These are phyloP conservation scores for Apamea anceps DNA, from an alignment of 2,888 invertebrate genomes.

Conservation along the genomic window DNA sequence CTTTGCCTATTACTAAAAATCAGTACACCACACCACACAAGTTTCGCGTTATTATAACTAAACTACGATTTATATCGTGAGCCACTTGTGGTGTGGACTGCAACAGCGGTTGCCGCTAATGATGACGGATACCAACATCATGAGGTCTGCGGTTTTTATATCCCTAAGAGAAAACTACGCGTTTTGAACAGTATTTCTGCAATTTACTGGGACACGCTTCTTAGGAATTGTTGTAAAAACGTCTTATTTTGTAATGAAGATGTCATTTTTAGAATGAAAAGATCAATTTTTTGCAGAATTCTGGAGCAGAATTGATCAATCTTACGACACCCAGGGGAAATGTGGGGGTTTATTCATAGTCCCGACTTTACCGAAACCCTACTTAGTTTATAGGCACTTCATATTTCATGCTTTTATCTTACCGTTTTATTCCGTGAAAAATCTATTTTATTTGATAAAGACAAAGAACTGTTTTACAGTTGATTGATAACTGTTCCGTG, in stretches of 20 bases:
- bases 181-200: constrained; percentile 26
- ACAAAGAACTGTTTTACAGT: constrained; percentile 42
- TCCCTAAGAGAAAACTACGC: constrained; percentile 66
- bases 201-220: constrained; percentile 9
- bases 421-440: neutral
- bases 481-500: constrained; percentile 55
- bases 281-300: neutral
- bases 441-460: neutral
- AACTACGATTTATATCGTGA: constrained; percentile 52
- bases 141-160: constrained; percentile 73
- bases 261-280: neutral
- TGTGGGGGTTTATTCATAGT: constrained; percentile 37
- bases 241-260: neutral
- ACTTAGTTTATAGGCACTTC: constrained; percentile 21
- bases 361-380: constrained; percentile 22
- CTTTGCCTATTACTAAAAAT: constrained; percentile 13
- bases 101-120: constrained; percentile 77
- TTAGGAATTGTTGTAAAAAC: neutral
- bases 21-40: constrained; percentile 41
- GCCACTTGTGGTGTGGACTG: constrained; percentile 64
- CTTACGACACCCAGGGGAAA: constrained; percentile 30
- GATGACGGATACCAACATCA: constrained; percentile 77
- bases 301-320: neutral
- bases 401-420: neutral
- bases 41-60: constrained; percentile 49